These are phyloP conservation scores for Oreohelix idahoensis DNA, from an alignment of 1,140 invertebrate species.

Conservation along the genomic window DNA sequence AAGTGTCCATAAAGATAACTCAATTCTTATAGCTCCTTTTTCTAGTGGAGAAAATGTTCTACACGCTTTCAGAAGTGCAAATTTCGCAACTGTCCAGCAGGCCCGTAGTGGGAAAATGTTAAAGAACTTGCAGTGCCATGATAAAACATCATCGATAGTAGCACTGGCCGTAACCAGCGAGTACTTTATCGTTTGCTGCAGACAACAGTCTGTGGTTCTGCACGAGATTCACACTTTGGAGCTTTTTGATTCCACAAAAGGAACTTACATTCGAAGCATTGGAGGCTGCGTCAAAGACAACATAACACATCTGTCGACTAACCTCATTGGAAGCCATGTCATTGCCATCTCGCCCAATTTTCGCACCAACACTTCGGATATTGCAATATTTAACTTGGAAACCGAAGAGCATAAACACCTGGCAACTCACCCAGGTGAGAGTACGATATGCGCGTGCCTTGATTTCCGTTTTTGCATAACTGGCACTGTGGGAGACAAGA, in stretches of 20 bases:
- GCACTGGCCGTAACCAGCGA: conserved; percentile 64
- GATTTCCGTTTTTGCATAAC: conserved; percentile 68
- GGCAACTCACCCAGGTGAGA: conserved; percentile 64
- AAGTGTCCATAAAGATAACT: conserved; percentile 62
- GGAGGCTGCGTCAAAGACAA: conserved; percentile 66
- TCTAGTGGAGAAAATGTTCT: conserved; percentile 61
- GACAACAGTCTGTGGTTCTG: conserved; percentile 64
- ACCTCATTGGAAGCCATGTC: conserved; percentile 65
- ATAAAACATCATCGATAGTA: conserved; percentile 61
- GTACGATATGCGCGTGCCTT: conserved; percentile 59
- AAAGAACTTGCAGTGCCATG: conserved; percentile 61
- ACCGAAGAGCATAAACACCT: conserved; percentile 73
- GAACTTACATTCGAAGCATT: conserved; percentile 64
- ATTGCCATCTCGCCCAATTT: conserved; percentile 61
- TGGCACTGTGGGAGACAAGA: conserved; percentile 60
- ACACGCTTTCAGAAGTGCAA: conserved; percentile 61
- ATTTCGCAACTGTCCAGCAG: conserved; percentile 61
- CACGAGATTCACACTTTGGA: conserved; percentile 67
- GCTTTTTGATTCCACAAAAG: conserved; percentile 66
- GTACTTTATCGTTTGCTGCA: conserved; percentile 66
- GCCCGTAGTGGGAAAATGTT: conserved; percentile 61
- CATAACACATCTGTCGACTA: conserved; percentile 60
- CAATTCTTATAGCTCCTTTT: conserved; percentile 57
- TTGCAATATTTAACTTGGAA: conserved; percentile 72
- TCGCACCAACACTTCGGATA: conserved; percentile 62